Percentiles rank a stretch among this genome's conserved stretches.
These are phyloP conservation scores for Zophobas atratus DNA, from an alignment of 1,140 invertebrate species.

Conservation along the genomic window DNA sequence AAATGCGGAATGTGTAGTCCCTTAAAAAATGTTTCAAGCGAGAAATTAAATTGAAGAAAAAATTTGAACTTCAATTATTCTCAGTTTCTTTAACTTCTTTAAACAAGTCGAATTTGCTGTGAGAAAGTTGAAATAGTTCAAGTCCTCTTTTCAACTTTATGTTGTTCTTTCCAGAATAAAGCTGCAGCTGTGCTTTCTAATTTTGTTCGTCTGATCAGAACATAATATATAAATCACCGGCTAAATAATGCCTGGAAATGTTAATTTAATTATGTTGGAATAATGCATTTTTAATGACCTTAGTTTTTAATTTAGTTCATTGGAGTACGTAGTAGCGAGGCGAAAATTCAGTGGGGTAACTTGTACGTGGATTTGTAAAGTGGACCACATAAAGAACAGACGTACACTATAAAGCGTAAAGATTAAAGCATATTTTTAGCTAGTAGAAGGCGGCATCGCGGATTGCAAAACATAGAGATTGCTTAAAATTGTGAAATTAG, in stretches of 20 bases:
- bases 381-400: neutral
- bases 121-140: conserved; percentile 29
- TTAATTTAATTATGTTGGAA: conserved; percentile 11
- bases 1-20: no score
- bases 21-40: no score
- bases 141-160: conserved; percentile 32
- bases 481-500: conserved; percentile 27
- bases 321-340: neutral
- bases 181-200: conserved; percentile 34
- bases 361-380: neutral
- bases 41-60: neutral
- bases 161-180: conserved; percentile 28
- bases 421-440: conserved; percentile 9
- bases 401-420: neutral
- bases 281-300: conserved; percentile 20
- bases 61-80: conserved; percentile 25
- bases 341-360: no score
- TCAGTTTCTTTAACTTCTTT: conserved; percentile 36
- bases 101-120: conserved; percentile 31
- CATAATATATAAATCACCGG: conserved; percentile 13
- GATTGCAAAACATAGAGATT: conserved; percentile 26
- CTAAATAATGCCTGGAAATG: conserved; percentile 25
- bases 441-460: conserved; percentile 1
- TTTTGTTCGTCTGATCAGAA: conserved; percentile 34
- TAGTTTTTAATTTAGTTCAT: neutral